A percentile compares a stretch with the other conserved stretches of the same genome.
These are phyloP conservation scores for Neosilurus hyrtlii DNA, from an alignment of 2,797 vertebrate species.

Conservation along the genomic window DNA sequence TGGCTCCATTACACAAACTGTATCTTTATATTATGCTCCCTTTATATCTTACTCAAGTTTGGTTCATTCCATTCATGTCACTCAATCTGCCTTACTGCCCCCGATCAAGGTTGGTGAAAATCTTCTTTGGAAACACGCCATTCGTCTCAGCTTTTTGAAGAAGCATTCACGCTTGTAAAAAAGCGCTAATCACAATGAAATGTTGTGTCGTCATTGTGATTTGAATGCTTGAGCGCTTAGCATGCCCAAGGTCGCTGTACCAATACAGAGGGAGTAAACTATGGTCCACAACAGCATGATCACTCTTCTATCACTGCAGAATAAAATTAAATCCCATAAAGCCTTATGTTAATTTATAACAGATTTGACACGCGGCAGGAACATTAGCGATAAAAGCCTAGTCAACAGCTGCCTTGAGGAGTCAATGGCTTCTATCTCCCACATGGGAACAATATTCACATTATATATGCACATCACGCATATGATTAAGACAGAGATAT, in stretches of 20 bases:
- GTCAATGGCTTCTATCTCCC: conserved; percentile 12
- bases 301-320: not conserved
- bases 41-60: not conserved
- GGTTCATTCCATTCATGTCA: not conserved
- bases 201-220: not conserved
- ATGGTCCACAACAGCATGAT: not conserved
- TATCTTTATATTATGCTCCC: no score
- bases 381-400: conserved; percentile 21
- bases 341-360: conserved; percentile 15
- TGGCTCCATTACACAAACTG: not conserved
- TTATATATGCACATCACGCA: conserved; percentile 50
- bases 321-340: conserved; percentile 27
- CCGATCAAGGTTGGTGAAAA: not conserved
- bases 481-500: conserved; percentile 54
- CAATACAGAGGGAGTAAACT: not conserved
- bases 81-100: not conserved
- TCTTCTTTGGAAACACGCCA: not conserved
- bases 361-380: conserved; percentile 2
- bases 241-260: conserved; percentile 1
- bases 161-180: not conserved
- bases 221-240: not conserved
- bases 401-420: conserved; percentile 31
- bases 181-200: not conserved
- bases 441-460: conserved; percentile 18
- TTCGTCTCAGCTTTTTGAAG: not conserved